Base-by-base conservation (phyloP, 2,797 vertebrate genomes). In the Rhyacichthys aspro region DNA sequence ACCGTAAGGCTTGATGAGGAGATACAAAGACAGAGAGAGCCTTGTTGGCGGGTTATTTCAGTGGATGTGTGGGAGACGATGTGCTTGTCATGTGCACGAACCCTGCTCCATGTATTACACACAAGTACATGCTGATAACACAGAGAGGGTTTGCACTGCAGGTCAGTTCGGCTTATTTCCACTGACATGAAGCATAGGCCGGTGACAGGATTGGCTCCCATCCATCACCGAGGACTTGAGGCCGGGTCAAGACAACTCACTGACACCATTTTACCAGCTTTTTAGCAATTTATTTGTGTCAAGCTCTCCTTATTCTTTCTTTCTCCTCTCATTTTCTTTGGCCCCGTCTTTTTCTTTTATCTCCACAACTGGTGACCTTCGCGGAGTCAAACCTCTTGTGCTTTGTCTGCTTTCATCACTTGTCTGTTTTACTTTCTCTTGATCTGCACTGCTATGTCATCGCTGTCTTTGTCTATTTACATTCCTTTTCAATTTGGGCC, bases 181-280 rank as follows among this genome's bases (percentile, higher is more conserved):
- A 49, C 49, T 50, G 49, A 69, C 34, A 58, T 74, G 81, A 84
- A 46, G 49, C 59, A 75, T 82, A 67, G 23, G 63, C 55, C 38
- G 14, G 33, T 8, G 43, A 34, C 60, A 44, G 59, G 55, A 68
- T 69, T 70, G 67, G 50, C 55, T 80, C 76, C 60, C 63, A 83
- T 84, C 63, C 61, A 73, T 83, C 76, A 77, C 23, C 6, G 3
- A 18, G 55, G 56, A 67, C 79, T 74, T 58, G 36, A 8, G 38
- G 66, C 61, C 59, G 52, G 17, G 11, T 38, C 49, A 23, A 14
- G 11, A 19, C 11, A 0, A 54, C 37, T 14, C 12, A 58, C 63
- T 55, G 65, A 47, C 57, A 38, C 44, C 48, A 72, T 79, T 74
- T 43, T 57, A 52, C 71, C 41, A 49, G 73, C 45, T 64, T 59